phyloP scores from a whole-genome alignment of 2,888 invertebrate genomes.

The Amiota minor region DNA sequence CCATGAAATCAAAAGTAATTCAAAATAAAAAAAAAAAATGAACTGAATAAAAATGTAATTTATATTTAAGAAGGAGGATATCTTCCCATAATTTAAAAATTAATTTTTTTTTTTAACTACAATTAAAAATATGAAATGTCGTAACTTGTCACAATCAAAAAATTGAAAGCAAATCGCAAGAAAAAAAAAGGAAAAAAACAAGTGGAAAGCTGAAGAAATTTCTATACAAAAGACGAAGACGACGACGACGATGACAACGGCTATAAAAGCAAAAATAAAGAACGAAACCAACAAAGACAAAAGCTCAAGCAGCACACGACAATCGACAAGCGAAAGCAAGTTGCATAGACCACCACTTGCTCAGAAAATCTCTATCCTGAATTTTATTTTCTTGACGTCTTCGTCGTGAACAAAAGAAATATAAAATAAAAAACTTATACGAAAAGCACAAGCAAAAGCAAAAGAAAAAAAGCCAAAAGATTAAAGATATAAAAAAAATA shows the following conservation, averaged over 20 bases:
- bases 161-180: neutral
- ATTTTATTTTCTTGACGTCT: constrained; percentile 58
- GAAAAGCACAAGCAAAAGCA: constrained; percentile 17
- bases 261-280: constrained; percentile 8
- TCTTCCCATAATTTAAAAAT: neutral
- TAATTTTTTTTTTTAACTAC: constrained; percentile 35
- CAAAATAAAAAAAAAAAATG: neutral
- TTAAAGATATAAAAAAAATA: constrained; percentile 9
- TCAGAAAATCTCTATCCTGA: constrained; percentile 67
- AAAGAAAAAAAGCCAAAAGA: constrained; percentile 16
- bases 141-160: neutral
- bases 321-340: constrained; percentile 9
- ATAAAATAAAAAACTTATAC: constrained; percentile 26
- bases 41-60: neutral
- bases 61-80: neutral
- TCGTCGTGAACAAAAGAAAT: constrained; percentile 47
- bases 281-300: constrained; percentile 40
- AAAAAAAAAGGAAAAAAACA: constrained; percentile 2
- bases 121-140: constrained; percentile 30
- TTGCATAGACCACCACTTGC: constrained; percentile 29
- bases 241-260: constrained; percentile 28
- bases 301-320: constrained; percentile 16
- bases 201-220: constrained; percentile 7
- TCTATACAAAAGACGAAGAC: neutral
- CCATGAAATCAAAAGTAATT: constrained; percentile 38